Conservation (phyloP, 2,797 vertebrate genomes). For the Coregonus sp. region DNA sequence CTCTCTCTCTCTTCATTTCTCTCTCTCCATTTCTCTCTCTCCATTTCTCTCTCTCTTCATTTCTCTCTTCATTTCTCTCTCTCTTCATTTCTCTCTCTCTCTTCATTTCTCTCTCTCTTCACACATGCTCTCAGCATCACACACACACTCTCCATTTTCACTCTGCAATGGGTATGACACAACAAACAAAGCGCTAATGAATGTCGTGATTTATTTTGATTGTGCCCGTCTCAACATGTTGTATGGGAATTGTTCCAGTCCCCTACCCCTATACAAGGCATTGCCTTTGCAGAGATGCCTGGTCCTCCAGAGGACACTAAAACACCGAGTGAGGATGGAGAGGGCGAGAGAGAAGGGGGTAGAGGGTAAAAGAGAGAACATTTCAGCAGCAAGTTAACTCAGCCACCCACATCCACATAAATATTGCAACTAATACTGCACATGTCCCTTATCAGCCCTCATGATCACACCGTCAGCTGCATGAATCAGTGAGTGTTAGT, state of each 20-base stretch:
- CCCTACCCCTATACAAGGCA: not conserved
- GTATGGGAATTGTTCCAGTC: not conserved
- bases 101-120: not conserved
- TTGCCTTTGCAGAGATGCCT: not conserved
- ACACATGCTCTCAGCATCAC: conserved; percentile 38
- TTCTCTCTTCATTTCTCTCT: too few species aligned
- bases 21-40: too few species aligned
- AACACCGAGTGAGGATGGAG: not conserved
- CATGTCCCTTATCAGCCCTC: conserved; percentile 51
- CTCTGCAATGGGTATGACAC: not conserved
- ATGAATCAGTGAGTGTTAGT: conserved; percentile 36
- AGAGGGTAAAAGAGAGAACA: not conserved
- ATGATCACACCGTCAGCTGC: conserved; percentile 47
- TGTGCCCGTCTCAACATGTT: not conserved
- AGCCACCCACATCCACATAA: conserved; percentile 14
- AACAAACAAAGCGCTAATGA: conserved; percentile 11
- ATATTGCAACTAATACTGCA: not conserved
- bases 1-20: too few species aligned
- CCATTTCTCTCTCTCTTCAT: too few species aligned
- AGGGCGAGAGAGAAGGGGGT: not conserved
- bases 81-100: too few species aligned
- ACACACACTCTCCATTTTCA: conserved; percentile 1
- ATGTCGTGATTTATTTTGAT: conserved; percentile 15
- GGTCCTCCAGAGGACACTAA: not conserved
- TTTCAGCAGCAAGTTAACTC: conserved; percentile 1